A percentile compares a stretch with the other conserved stretches of the same genome.
Conservation (phyloP, 2,113 vertebrate genomes). For the Oreochromis tanganicae region DNA sequence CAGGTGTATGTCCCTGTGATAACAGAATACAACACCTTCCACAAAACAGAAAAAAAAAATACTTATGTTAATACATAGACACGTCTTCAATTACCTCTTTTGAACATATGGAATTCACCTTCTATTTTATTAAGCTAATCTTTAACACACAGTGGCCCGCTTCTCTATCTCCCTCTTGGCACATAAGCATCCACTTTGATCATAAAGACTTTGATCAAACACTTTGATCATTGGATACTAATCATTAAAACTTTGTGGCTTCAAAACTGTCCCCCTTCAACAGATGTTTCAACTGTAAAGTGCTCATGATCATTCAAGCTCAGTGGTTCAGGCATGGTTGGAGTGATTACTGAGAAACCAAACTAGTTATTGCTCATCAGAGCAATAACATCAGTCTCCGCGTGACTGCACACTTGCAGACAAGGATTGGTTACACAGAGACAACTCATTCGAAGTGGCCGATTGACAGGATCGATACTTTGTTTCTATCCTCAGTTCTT, state of each 20-base stretch:
- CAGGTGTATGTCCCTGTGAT: neutral
- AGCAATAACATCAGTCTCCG: constrained; percentile 8
- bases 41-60: neutral
- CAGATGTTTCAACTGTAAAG: constrained; percentile 50
- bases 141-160: neutral
- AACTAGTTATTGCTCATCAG: constrained; percentile 1
- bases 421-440: constrained; percentile 25
- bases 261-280: constrained; percentile 24
- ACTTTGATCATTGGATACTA: constrained; percentile 47
- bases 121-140: neutral
- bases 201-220: constrained; percentile 59
- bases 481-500: too few relatives aligned
- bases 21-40: neutral
- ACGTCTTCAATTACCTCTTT: neutral
- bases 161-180: neutral
- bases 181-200: constrained; percentile 41
- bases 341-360: constrained; percentile 18
- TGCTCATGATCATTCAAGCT: constrained; percentile 29
- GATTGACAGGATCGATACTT: too few relatives aligned
- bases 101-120: neutral
- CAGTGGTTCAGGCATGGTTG: constrained; percentile 8
- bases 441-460: neutral
- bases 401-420: neutral
- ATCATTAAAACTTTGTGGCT: constrained; percentile 34
- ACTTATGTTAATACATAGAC: neutral